phyloP scores from a whole-genome alignment of 2,797 vertebrate species.

The Melopsittacus undulatus region DNA sequence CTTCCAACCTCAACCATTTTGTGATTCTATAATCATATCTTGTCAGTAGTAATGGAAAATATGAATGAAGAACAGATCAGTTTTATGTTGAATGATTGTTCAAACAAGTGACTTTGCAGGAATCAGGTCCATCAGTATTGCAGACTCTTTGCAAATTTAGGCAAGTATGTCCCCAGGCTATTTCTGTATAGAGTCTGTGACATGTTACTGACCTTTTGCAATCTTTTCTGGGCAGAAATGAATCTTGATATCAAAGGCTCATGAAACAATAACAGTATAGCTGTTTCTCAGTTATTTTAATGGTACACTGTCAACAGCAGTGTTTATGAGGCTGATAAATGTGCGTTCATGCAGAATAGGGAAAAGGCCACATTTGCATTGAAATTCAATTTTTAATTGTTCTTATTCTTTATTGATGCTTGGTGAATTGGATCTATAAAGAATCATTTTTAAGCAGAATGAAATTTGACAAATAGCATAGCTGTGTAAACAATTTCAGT shows the following conservation, averaged over 20 bases:
- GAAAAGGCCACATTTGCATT: conserved; percentile 85
- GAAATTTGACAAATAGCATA: conserved; percentile 62
- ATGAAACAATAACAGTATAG: conserved; percentile 65
- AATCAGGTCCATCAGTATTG: neutral
- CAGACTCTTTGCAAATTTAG: neutral
- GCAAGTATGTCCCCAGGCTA: neutral
- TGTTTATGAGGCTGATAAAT: conserved; percentile 72
- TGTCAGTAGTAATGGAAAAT: neutral
- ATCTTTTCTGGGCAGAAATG: conserved; percentile 57
- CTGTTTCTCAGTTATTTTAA: conserved; percentile 62
- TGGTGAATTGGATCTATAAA: conserved; percentile 71
- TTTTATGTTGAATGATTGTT: neutral
- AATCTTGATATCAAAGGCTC: conserved; percentile 64
- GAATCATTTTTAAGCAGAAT: conserved; percentile 51
- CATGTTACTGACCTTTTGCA: conserved; percentile 64
- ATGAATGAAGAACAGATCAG: neutral
- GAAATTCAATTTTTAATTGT: conserved; percentile 82
- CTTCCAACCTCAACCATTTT: neutral
- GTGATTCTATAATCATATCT: neutral
- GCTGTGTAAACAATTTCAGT: conserved; percentile 66
- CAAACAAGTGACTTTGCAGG: neutral
- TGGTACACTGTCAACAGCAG: conserved; percentile 61
- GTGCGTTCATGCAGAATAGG: conserved; percentile 69
- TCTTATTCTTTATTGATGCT: conserved; percentile 75
- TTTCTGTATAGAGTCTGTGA: neutral